Base-by-base conservation (phyloP, 2,113 vertebrate genomes). In the Pseudorhombus dupliciocellatus region DNA sequence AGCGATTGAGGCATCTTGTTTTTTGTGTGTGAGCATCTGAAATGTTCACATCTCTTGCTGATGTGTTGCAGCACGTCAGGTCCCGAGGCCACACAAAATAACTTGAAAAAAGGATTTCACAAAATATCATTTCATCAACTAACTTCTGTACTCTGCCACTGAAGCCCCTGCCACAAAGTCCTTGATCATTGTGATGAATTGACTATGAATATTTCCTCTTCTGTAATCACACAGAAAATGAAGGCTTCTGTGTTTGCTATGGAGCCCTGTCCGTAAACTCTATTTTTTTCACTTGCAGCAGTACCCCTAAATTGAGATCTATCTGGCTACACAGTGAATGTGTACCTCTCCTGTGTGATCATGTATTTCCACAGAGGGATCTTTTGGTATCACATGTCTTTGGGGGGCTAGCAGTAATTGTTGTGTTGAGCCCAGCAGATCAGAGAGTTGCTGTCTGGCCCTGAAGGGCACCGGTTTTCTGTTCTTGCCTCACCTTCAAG, bases 151-250 rank as follows among this genome's bases (percentile, higher is more conserved):
- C 26, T 73, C 69, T 58, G 44, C 28, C 48, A 28, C 44, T 50
- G 64, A 71, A 30, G 21, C 60, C 24, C 48, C 28, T 25, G 55
- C 52, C 58, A 69, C 8, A 61, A 77, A 82, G 50, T 53, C 48
- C 61, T 69, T 76, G 59, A 86, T 83, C 48, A 28, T 31, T 53
- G 12, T 63, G 80, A 81, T 87, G 28, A 79, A 80, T 42, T 65
- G 65, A 48, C 64, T 64, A 46, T 16, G 2, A 22, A 37, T 25
- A n/a, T 50, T 50, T 15, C 20, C 20, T 50, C 46, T 15, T n/a
- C 46, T 20, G 46, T n/a, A n/a, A 7, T 18, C 20, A 4, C 26
- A 56, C 34, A 53, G 21, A 24, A 65, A 46, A 40, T 28, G 16
- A 24, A 48, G 51, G 5, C 22, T 7, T 44, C 18, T 50, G 46